phyloP scores from a whole-genome alignment of 2,113 vertebrate species.

The Xiphophorus couchianus region DNA sequence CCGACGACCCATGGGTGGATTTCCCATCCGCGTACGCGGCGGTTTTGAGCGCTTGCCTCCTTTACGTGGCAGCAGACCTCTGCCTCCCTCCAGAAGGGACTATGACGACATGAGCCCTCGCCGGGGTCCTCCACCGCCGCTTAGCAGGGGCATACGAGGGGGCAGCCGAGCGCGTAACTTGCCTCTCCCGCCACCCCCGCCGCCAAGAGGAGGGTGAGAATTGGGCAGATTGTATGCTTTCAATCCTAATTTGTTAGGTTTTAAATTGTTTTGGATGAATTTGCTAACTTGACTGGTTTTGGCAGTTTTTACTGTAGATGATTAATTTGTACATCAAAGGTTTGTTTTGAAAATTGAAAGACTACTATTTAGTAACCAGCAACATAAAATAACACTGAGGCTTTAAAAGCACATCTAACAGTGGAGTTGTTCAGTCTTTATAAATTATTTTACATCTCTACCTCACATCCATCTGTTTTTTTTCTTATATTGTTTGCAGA shows the following conservation, averaged over 20 bases:
- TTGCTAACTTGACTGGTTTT: neutral
- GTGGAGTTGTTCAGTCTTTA: neutral
- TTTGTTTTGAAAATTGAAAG: neutral
- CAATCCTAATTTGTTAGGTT: neutral
- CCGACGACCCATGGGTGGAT: slow-evolving; percentile 90
- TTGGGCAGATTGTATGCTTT: neutral
- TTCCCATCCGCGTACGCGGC: slow-evolving; percentile 90
- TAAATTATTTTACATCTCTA: neutral
- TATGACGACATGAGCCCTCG: slow-evolving; percentile 97
- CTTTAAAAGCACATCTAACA: too few species aligned
- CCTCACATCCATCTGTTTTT: neutral
- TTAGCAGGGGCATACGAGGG: slow-evolving; percentile 85
- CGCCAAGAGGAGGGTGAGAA: slow-evolving; percentile 93
- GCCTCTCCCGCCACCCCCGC: slow-evolving; percentile 93
- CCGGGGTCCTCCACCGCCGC: slow-evolving; percentile 90
- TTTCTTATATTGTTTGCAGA: slow-evolving; percentile 59
- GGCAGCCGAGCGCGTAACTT: slow-evolving; percentile 93
- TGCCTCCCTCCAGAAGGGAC: slow-evolving; percentile 91
- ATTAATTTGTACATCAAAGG: neutral
- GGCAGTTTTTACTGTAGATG: neutral
- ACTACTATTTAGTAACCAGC: neutral
- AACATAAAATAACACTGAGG: too few species aligned
- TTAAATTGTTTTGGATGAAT: neutral
- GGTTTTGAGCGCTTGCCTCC: slow-evolving; percentile 94
- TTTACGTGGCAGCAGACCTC: slow-evolving; percentile 85